Evolutionary conservation across 2,113 vertebrate species (phyloP).

Genomic region (Gracilinanus agilis): DNA sequence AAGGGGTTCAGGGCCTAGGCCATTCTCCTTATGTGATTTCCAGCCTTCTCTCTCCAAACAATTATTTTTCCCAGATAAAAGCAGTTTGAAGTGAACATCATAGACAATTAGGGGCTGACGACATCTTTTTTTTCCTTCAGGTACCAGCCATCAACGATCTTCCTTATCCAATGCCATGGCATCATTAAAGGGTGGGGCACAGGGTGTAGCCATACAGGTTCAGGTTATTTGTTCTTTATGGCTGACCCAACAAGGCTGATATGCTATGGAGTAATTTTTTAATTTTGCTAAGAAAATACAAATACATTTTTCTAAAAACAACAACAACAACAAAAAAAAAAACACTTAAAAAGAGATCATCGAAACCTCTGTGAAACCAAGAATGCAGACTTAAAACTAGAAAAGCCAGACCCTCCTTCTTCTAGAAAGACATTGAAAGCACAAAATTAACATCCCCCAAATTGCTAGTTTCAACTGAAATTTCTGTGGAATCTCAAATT

Average conservation of each 20-base stretch:
- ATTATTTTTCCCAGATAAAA: not conserved
- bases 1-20: not conserved
- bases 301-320: conserved; percentile 7
- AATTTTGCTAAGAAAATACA: conserved; percentile 1
- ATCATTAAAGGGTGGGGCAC: not conserved
- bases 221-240: not conserved
- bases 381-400: conserved; percentile 26
- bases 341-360: conserved; percentile 26
- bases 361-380: conserved; percentile 12
- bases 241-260: not conserved
- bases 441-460: conserved; percentile 31
- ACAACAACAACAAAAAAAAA: no score
- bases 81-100: not conserved
- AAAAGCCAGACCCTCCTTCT: conserved; percentile 20
- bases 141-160: not conserved
- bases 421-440: conserved; percentile 51
- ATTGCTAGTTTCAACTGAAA: conserved; percentile 53
- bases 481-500: conserved; percentile 24
- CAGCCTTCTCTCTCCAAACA: not conserved
- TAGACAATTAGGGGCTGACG: not conserved
- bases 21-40: not conserved
- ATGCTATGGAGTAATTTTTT: not conserved
- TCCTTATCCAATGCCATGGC: not conserved
- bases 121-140: not conserved
- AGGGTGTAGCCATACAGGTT: not conserved